These are phyloP conservation scores for Drosophila gunungcola DNA, from an alignment of 1,140 invertebrate genomes.

Conservation along the genomic window DNA sequence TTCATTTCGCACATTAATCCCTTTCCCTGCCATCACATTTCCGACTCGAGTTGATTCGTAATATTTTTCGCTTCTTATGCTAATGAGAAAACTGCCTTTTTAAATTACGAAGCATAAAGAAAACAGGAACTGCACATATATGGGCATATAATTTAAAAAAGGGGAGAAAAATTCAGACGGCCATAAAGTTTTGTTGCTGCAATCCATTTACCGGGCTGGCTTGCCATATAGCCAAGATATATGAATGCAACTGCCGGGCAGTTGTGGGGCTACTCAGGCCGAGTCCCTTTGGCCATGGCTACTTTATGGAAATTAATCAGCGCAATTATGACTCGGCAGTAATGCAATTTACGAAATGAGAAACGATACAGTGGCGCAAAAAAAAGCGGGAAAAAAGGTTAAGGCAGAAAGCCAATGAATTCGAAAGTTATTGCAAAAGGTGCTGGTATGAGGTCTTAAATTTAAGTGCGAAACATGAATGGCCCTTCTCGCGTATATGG, in stretches of 20 bases:
- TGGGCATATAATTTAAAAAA: slow-evolving; percentile 32
- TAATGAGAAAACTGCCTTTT: slow-evolving; percentile 67
- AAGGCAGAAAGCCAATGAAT: background rate
- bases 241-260: slow-evolving; percentile 16
- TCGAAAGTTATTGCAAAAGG: slow-evolving; percentile 9
- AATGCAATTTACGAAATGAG: slow-evolving; percentile 77
- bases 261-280: slow-evolving; percentile 15
- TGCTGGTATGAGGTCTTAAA: slow-evolving; percentile 4
- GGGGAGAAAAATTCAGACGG: slow-evolving; percentile 2
- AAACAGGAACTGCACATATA: slow-evolving; percentile 29
- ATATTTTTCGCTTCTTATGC: slow-evolving; percentile 48
- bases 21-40: background rate
- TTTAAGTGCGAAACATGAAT: slow-evolving; percentile 12
- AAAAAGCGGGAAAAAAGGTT: background rate
- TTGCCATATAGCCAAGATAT: slow-evolving; percentile 31
- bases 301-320: slow-evolving; percentile 80
- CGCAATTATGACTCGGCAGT: slow-evolving; percentile 70
- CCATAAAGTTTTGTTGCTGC: slow-evolving; percentile 70
- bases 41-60: slow-evolving; percentile 15
- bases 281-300: slow-evolving; percentile 29
- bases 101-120: slow-evolving; percentile 50
- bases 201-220: slow-evolving; percentile 55
- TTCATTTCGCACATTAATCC: background rate
- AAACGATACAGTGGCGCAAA: slow-evolving; percentile 40
- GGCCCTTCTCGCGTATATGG: background rate